A percentile compares a stretch with the other conserved stretches of the same genome.
Evolutionary conservation across 2,888 invertebrate genomes (phyloP).

Genomic region (Eupithecia inturbata): DNA sequence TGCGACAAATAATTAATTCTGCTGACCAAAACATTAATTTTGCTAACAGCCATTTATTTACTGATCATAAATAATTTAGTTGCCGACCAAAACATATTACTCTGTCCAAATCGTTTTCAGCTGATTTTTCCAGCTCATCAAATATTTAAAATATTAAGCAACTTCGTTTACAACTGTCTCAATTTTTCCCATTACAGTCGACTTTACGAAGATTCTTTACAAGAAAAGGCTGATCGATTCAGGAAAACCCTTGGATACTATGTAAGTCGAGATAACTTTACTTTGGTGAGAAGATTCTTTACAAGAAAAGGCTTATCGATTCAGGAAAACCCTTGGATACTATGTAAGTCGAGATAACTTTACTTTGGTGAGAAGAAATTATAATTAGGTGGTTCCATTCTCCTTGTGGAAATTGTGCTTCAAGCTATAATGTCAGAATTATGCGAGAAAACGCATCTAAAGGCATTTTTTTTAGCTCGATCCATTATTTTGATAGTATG

Average conservation of each 20-base stretch:
- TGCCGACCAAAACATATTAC: no score
- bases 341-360: slow-evolving; percentile 56
- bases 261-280: slow-evolving; percentile 51
- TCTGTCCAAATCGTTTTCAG: no score
- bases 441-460: background rate
- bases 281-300: slow-evolving; percentile 46
- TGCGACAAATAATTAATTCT: no score
- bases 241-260: slow-evolving; percentile 60
- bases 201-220: slow-evolving; percentile 63
- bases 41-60: no score
- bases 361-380: background rate
- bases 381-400: background rate
- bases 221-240: slow-evolving; percentile 64
- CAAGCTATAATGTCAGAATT: background rate
- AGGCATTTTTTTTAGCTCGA: background rate
- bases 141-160: no score
- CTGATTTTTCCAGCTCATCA: no score
- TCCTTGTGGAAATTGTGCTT: background rate
- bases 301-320: slow-evolving; percentile 63
- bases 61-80: no score
- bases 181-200: slow-evolving; percentile 55
- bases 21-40: no score
- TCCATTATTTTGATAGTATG: background rate
- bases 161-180: slow-evolving; percentile 18
- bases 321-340: slow-evolving; percentile 58